phyloP scores from a whole-genome alignment of 1,140 invertebrate species.

The Pomacea maculata region DNA sequence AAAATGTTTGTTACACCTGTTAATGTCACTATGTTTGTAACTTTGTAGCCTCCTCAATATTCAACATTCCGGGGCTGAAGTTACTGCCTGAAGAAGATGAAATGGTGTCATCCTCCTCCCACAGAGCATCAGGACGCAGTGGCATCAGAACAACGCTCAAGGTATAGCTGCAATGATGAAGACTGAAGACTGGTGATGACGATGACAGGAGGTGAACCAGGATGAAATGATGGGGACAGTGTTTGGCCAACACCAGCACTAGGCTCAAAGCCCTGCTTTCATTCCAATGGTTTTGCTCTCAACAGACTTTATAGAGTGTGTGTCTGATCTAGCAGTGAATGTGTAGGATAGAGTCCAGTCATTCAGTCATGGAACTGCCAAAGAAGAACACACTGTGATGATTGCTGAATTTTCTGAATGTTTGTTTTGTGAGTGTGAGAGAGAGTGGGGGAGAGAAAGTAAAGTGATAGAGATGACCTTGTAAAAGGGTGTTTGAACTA shows the following conservation, averaged over 20 bases:
- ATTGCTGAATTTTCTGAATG: neutral
- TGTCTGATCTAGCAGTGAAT: no score
- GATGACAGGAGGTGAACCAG: neutral
- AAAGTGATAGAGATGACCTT: no score
- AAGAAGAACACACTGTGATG: neutral
- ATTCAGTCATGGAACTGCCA: conserved; percentile 1
- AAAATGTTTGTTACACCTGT: neutral
- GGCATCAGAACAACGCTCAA: conserved; percentile 57
- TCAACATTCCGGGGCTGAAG: conserved; percentile 87
- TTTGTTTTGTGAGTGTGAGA: neutral
- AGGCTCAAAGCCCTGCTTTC: no score
- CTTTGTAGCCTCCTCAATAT: conserved; percentile 86
- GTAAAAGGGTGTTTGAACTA: no score
- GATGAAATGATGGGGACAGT: neutral
- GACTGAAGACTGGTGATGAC: neutral
- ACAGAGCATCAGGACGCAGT: conserved; percentile 46
- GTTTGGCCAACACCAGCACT: no score
- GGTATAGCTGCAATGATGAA: conserved; percentile 28
- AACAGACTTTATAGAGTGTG: no score
- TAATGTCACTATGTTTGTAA: conserved; percentile 8
- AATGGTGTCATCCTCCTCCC: conserved; percentile 42
- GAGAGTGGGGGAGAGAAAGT: no score
- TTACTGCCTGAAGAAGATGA: conserved; percentile 74
- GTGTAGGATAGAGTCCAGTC: neutral
- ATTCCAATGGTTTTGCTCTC: no score